Base-by-base conservation (phyloP, 2,113 vertebrate species). In the Pithys albifrons region DNA sequence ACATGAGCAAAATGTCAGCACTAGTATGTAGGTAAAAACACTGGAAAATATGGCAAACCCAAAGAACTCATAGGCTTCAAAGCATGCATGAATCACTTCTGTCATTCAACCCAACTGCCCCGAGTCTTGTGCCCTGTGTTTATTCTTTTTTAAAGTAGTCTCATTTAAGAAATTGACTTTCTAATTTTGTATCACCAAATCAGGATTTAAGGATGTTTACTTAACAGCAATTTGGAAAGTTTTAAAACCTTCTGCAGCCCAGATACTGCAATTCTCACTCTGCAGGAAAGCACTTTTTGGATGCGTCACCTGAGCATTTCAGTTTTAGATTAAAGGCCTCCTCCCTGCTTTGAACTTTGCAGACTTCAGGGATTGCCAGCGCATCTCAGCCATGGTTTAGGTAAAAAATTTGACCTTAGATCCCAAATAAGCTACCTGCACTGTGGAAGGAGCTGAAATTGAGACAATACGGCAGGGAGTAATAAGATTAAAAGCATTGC, bases 281-380 rank as follows among this genome's bases (percentile, higher is more conserved):
- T 46, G 29, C 46, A 55, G 74, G 54, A 80, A 79, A 82, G 62
- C 64, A 41, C 46, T 85, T 90, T 37, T 19, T 62, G 31, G 75
- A 76, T 0, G 1, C 0, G 4, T 48, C 66, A 83, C 59, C 45
- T 7, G 25, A 73, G 20, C n/a, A 85, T 71, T 94, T 85, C 62
- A 58, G 51, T n/a, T 66, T 77, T 77, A 89, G 74, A 89, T 85
- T 54, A 93, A 95, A 89, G 87, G 62, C 58, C 82, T 88, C 62
- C 81, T 91, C 55, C 54, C 14, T 66, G 58, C 78, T 93, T 89
- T 93, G 85, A 94, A 88, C 74, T 66, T 61, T 20, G 64, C 74
- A 64, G 81, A 66, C 59, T 65, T 31, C 28, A 58, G 58, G 45
- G 37, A 48, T n/a, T 33, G 73, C 67, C 57, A 65, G 52, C 1